Evolutionary conservation across 1,140 invertebrate genomes (phyloP).

Genomic region (Pseudomyrmex pallidus): DNA sequence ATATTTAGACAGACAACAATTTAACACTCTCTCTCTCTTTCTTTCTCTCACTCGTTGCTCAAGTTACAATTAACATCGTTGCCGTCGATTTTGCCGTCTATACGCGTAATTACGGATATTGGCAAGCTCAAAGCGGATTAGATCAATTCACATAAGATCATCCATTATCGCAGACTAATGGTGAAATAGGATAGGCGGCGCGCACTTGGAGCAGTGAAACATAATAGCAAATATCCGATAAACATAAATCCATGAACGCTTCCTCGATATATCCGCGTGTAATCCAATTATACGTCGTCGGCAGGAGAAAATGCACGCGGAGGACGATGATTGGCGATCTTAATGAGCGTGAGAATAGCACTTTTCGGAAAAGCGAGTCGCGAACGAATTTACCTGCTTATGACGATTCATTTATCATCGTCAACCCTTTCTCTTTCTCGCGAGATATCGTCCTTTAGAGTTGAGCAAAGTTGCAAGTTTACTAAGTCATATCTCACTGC

Average conservation of each 20-base stretch:
- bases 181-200: conserved; percentile 34
- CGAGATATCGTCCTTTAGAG: conserved; percentile 57
- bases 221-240: conserved; percentile 53
- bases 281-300: conserved; percentile 44
- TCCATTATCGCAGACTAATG: conserved; percentile 46
- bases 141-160: conserved; percentile 50
- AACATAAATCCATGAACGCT: conserved; percentile 51
- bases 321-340: conserved; percentile 14
- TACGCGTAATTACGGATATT: conserved; percentile 12
- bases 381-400: conserved; percentile 52
- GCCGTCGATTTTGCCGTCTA: background rate
- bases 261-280: conserved; percentile 3
- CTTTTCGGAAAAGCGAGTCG: conserved; percentile 11
- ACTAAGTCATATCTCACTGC: conserved; percentile 61
- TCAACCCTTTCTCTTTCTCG: conserved; percentile 19
- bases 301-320: background rate
- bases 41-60: background rate
- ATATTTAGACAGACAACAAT: too few relatives aligned
- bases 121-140: conserved; percentile 35
- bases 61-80: background rate
- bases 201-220: conserved; percentile 17
- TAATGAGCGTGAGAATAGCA: conserved; percentile 28
- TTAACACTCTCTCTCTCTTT: too few relatives aligned
- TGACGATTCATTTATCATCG: conserved; percentile 55
- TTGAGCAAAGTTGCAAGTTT: conserved; percentile 60